A percentile compares a stretch with the other conserved stretches of the same genome.
Conservation (phyloP, 2,113 vertebrate genomes). For the Acrocephalus arundinaceus region DNA sequence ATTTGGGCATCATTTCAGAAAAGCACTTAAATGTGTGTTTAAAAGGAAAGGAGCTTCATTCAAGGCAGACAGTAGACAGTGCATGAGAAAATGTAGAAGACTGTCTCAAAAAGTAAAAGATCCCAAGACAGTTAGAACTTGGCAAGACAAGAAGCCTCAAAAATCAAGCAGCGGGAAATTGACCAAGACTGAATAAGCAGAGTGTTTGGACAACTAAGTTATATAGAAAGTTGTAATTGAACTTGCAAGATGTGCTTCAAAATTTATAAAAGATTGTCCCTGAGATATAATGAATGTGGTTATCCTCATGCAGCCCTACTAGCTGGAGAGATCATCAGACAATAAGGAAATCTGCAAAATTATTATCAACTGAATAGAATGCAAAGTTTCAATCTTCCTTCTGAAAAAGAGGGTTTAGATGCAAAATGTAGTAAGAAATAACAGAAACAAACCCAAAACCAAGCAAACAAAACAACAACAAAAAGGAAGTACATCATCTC, state of each 20-base stretch:
- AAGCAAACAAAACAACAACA: background rate
- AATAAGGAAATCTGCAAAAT: background rate
- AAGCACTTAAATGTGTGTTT: constrained; percentile 41
- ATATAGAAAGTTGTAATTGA: background rate
- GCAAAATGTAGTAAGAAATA: background rate
- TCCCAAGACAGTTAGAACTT: constrained; percentile 32
- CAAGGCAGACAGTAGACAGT: constrained; percentile 21
- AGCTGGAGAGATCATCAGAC: background rate
- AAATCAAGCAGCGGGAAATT: background rate
- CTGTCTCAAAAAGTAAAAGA: constrained; percentile 29
- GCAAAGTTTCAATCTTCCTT: background rate
- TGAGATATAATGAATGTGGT: background rate
- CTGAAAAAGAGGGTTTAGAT: background rate
- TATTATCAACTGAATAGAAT: background rate
- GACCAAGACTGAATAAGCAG: background rate
- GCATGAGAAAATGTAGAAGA: constrained; percentile 5
- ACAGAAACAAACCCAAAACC: background rate
- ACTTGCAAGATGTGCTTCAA: background rate
- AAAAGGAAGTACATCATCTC: background rate
- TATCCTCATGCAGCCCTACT: background rate
- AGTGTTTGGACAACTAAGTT: background rate
- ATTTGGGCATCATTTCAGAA: constrained; percentile 59
- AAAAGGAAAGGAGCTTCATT: constrained; percentile 5
- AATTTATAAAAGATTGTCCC: background rate
- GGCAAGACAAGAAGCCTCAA: constrained; percentile 4